phyloP scores from a whole-genome alignment of 2,113 vertebrate species.

The Emydura subglobosa region DNA sequence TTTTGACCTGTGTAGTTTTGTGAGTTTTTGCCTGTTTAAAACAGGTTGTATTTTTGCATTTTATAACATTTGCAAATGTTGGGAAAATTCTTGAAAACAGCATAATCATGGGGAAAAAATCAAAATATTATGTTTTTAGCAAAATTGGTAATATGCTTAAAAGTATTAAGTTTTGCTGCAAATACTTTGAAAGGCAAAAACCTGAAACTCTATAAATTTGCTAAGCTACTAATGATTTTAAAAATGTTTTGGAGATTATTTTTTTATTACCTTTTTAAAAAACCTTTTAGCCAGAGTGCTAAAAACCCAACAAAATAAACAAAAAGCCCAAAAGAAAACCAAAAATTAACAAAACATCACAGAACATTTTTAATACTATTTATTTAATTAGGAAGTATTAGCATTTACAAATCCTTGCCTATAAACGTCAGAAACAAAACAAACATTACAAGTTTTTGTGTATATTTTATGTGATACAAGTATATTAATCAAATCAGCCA shows the following conservation, averaged over 20 bases:
- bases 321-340: background rate
- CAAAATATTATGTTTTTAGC: background rate
- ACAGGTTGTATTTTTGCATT: background rate
- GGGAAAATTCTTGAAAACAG: background rate
- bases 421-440: background rate
- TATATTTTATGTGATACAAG: background rate
- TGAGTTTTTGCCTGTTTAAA: constrained; percentile 18
- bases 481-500: background rate
- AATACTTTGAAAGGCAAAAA: background rate
- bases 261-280: background rate
- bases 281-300: background rate
- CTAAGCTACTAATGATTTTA: background rate
- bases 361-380: background rate
- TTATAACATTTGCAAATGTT: background rate
- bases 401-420: background rate
- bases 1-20: constrained; percentile 32
- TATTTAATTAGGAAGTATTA: background rate
- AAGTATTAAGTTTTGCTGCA: background rate
- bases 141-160: background rate
- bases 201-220: background rate
- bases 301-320: background rate
- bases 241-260: background rate
- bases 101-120: background rate
- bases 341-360: background rate
- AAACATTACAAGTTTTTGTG: background rate